phyloP scores from a whole-genome alignment of 2,113 vertebrate species.

The Spermophilus dauricus region DNA sequence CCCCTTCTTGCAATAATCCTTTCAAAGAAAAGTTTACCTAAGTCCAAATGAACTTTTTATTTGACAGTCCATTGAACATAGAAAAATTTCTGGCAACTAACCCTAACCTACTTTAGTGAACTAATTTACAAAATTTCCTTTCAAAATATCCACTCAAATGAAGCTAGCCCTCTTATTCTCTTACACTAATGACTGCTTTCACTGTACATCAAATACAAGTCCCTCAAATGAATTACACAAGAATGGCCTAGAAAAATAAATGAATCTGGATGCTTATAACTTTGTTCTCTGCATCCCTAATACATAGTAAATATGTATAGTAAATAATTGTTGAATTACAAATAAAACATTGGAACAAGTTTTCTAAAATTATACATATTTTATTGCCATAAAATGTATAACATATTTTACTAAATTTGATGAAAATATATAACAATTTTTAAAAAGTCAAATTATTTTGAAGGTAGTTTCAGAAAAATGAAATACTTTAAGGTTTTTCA shows the following conservation, averaged over 20 bases:
- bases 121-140: slow-evolving; percentile 60
- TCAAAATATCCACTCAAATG: slow-evolving; percentile 51
- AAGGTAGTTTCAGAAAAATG: not conserved
- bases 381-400: not conserved
- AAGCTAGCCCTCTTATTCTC: not conserved
- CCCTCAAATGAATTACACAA: not conserved
- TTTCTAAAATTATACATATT: not conserved
- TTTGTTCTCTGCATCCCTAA: not conserved
- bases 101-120: slow-evolving; percentile 1
- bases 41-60: not conserved
- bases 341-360: not conserved
- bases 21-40: not conserved
- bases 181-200: not conserved
- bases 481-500: not conserved
- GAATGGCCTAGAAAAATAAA: not conserved
- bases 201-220: not conserved
- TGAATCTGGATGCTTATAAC: not conserved
- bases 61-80: not conserved
- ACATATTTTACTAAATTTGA: not conserved
- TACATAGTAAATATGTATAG: not conserved
- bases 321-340: not conserved
- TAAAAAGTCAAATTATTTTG: not conserved
- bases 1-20: not conserved
- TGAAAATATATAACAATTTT: not conserved
- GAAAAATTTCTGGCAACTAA: slow-evolving; percentile 33